Evolutionary conservation across 2,797 vertebrate species (phyloP).

Genomic region (Adrianichthys oophorus): DNA sequence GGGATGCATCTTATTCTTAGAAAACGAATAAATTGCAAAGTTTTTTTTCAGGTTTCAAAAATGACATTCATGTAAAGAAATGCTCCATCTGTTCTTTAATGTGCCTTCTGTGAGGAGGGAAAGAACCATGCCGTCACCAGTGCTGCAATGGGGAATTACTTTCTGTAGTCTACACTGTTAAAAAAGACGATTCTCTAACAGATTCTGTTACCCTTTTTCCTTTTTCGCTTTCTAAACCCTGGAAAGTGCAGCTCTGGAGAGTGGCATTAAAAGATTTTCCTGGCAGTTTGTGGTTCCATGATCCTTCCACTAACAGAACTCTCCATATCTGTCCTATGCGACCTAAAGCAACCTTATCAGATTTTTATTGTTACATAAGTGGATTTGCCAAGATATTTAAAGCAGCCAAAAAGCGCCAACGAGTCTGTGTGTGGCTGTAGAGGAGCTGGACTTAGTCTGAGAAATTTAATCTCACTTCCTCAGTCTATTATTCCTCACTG

Average conservation of each 20-base stretch:
- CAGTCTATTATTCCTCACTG: conserved; percentile 35
- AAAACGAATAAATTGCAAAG: no score
- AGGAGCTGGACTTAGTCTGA: conserved; percentile 35
- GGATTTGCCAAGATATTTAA: conserved; percentile 47
- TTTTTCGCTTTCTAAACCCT: conserved; percentile 54
- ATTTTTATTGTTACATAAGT: conserved; percentile 64
- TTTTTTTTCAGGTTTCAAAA: no score
- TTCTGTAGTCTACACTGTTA: conserved; percentile 46
- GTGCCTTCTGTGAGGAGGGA: no score
- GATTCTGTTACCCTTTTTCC: conserved; percentile 52
- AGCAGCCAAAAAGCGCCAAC: conserved; percentile 33
- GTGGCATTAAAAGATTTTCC: conserved; percentile 66
- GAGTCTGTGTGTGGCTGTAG: conserved; percentile 31
- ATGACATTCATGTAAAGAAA: no score
- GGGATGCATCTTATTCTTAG: no score
- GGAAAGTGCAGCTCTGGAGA: conserved; percentile 58
- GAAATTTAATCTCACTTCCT: conserved; percentile 46
- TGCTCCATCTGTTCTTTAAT: no score
- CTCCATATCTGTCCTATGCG: conserved; percentile 51
- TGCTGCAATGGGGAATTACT: not conserved
- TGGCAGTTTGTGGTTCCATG: conserved; percentile 63
- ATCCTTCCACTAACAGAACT: conserved; percentile 44
- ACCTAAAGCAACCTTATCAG: conserved; percentile 53
- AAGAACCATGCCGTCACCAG: no score
- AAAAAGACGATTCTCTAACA: conserved; percentile 43